Evolutionary conservation across 2,797 vertebrate genomes (phyloP), one percentile per base, ranked within the genome.

Genomic region (Gila robusta): DNA sequence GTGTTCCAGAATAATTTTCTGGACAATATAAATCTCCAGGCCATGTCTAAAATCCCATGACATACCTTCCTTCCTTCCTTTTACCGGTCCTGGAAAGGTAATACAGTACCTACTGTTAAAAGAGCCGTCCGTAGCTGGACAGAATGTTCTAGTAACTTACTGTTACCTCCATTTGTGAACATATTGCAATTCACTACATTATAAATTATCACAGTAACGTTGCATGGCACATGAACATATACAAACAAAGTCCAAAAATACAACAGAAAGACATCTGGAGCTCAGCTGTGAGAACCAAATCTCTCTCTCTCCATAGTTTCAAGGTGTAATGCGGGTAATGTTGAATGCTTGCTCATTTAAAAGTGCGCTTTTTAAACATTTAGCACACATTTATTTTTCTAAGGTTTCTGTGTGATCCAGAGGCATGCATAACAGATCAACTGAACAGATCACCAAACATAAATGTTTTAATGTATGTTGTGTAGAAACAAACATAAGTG

Each of bases 241-340:
- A 86, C 71, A 86, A 82, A 78, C 80, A 78, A 82, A 82, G 72
- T 77, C 72, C 66, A 70, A 47, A 71, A 77, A 62, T 17, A 35
- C 54, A 67, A 64, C 52, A 72, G 35, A 39, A 72, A 26, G 52
- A 37, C 66, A 79, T 85, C 83, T 85, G 83, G 76, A 79, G 39
- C 66, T 85, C 76, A 85, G 83, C 49, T 59, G 72, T 44, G 70
- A 10, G 32, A 49, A 81, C 37, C 2, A 66, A 76, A 64, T 5
- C 44, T 66, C 28, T n/a, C 32, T 32, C 52, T 78, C 56, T 39
- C 6, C 52, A 71, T 73, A 32, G 39, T 35, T 81, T 69, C 6
- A 54, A 79, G 64, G 37, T 76, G 26, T 62, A 72, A 77, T 12
- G 17, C 59, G 59, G 76, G 12, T 56, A 35, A 64, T 23, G 37